Percentiles rank a stretch among this genome's conserved stretches.
These are phyloP conservation scores for Tachysurus vachellii DNA, from an alignment of 2,113 vertebrate genomes.

Conservation along the genomic window DNA sequence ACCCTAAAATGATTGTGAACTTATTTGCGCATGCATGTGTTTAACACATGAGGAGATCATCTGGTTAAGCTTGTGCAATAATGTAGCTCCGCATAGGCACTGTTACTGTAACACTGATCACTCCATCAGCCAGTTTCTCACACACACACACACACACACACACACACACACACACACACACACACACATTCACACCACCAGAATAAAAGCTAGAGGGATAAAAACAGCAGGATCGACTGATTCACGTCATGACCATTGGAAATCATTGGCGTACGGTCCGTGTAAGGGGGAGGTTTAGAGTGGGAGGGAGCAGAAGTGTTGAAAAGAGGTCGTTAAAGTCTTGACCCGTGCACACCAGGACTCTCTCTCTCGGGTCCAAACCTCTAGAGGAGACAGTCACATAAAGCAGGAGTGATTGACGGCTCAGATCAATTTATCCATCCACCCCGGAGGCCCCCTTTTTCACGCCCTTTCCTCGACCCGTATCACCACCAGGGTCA, in stretches of 20 bases:
- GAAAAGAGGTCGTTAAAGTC: conserved; percentile 23
- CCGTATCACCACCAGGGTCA: background rate
- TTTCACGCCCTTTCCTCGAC: background rate
- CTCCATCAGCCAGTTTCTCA: background rate
- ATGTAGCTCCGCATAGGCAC: background rate
- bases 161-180: no score
- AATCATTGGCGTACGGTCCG: conserved; percentile 8
- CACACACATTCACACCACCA: background rate
- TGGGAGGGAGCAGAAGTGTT: background rate
- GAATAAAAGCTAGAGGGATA: background rate
- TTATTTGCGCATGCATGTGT: background rate
- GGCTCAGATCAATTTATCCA: conserved; percentile 31
- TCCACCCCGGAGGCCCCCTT: background rate
- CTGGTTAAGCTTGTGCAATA: background rate
- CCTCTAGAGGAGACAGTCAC: background rate
- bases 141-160: no score
- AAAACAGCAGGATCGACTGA: conserved; percentile 23
- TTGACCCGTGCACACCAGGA: conserved; percentile 24
- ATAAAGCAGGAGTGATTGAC: conserved; percentile 38
- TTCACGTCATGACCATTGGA: background rate
- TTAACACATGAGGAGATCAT: background rate
- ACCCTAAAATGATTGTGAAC: background rate
- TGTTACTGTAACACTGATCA: conserved; percentile 15
- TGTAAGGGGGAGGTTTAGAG: background rate
- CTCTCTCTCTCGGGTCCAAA: conserved; percentile 6